These are phyloP conservation scores for Oryzias javanicus DNA, from an alignment of 2,113 vertebrate genomes.

Conservation along the genomic window DNA sequence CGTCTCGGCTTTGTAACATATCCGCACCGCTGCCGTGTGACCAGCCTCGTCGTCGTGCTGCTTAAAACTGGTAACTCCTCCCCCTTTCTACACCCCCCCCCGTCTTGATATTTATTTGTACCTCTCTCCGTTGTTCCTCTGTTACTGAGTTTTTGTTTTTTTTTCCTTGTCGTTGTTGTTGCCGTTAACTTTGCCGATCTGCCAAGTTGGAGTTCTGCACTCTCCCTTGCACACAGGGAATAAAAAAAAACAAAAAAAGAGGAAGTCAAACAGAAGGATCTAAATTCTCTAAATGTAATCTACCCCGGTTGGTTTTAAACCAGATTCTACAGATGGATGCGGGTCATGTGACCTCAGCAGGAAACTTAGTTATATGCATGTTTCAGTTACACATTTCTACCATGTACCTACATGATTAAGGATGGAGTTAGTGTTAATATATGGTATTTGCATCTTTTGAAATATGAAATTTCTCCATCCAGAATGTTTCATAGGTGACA, in stretches of 20 bases:
- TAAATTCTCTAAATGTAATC: conserved; percentile 52
- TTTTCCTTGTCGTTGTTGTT: conserved; percentile 45
- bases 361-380: conserved; percentile 76
- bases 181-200: conserved; percentile 58
- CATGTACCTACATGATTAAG: conserved; percentile 86
- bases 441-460: conserved; percentile 78
- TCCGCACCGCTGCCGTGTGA: conserved; percentile 66
- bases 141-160: conserved; percentile 60
- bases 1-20: conserved; percentile 66
- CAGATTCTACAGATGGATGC: conserved; percentile 44
- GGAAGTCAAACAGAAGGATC: conserved; percentile 47
- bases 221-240: conserved; percentile 44
- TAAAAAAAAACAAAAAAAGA: conserved; percentile 29
- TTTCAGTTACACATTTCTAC: conserved; percentile 78
- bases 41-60: conserved; percentile 52
- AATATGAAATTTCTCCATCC: conserved; percentile 67
- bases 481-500: conserved; percentile 75
- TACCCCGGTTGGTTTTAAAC: conserved; percentile 59
- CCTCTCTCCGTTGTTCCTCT: conserved; percentile 54
- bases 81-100: not conserved
- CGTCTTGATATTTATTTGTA: conserved; percentile 56
- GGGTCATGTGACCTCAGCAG: conserved; percentile 77
- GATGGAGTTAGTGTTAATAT: conserved; percentile 72
- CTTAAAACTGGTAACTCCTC: conserved; percentile 40
- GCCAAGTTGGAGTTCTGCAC: conserved; percentile 70